A percentile compares a stretch with the other conserved stretches of the same genome.
Conservation (phyloP, 2,797 vertebrate species). For the Cyprinella venusta region DNA sequence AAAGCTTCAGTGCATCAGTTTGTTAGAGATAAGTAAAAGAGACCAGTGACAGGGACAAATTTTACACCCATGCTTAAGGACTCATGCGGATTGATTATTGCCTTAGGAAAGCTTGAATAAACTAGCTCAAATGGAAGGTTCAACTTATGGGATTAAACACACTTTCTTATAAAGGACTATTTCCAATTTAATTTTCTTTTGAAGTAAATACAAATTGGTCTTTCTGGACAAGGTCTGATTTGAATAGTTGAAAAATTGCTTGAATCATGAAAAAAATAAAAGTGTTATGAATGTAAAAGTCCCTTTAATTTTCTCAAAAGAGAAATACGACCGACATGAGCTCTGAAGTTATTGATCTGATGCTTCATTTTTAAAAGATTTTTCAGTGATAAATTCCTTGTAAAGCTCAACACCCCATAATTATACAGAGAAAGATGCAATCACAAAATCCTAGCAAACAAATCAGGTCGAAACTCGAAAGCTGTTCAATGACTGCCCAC, state of each 20-base stretch:
- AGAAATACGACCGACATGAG: background rate
- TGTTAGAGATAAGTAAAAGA: constrained; percentile 17
- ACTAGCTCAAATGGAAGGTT: background rate
- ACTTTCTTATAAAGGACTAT: background rate
- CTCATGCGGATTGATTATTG: constrained; percentile 21
- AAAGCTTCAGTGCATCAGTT: constrained; percentile 35
- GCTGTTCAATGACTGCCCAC: background rate
- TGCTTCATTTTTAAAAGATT: background rate
- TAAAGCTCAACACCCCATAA: background rate
- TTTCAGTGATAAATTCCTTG: background rate
- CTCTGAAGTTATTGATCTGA: background rate
- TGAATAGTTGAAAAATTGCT: background rate
- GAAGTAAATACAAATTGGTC: background rate
- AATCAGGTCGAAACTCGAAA: too few species aligned
- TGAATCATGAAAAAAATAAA: background rate
- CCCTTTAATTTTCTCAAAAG: background rate
- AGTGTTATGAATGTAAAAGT: background rate
- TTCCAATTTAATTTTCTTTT: background rate
- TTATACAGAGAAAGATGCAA: background rate
- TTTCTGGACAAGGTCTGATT: background rate
- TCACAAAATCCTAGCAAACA: background rate
- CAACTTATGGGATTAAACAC: too few species aligned
- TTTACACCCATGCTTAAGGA: background rate
- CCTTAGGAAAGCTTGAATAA: background rate
- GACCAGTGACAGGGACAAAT: background rate